Percentiles rank a stretch among this genome's conserved stretches.
phyloP scores from a whole-genome alignment of 2,113 vertebrate species.

The Scomber japonicus region DNA sequence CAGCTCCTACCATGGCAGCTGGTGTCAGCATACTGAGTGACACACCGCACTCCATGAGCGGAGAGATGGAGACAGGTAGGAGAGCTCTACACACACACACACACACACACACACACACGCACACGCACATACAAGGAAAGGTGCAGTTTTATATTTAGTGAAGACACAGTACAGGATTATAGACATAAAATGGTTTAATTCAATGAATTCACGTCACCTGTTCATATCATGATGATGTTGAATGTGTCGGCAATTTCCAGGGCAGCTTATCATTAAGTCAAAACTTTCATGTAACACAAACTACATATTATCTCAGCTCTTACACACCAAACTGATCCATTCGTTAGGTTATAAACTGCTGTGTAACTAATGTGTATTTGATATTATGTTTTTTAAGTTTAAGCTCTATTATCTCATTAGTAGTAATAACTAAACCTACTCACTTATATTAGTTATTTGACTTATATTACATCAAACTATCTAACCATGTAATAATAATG shows the following conservation, averaged over 20 bases:
- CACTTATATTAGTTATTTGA: not conserved
- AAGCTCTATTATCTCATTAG: no score
- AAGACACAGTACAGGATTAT: not conserved
- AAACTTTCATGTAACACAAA: no score
- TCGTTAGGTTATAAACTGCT: no score
- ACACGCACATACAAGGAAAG: not conserved
- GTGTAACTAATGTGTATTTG: no score
- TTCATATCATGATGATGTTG: not conserved
- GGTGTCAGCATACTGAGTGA: conserved; percentile 90
- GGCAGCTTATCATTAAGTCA: no score
- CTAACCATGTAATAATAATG: not conserved
- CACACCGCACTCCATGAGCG: conserved; percentile 77
- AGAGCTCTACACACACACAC: conserved; percentile 6
- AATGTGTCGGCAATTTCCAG: no score
- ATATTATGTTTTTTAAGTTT: not conserved
- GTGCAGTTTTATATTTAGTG: not conserved
- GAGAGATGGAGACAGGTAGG: conserved; percentile 90
- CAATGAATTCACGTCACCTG: not conserved
- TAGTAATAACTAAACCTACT: not conserved
- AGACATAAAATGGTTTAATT: not conserved
- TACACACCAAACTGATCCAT: no score
- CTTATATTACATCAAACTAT: not conserved
- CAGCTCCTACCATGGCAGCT: conserved; percentile 91
- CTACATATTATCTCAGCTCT: no score
- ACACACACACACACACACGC: not conserved